Percentiles rank a stretch among this genome's conserved stretches.
These are phyloP conservation scores for Festucalex cinctus DNA, from an alignment of 2,113 vertebrate species.

Conservation along the genomic window DNA sequence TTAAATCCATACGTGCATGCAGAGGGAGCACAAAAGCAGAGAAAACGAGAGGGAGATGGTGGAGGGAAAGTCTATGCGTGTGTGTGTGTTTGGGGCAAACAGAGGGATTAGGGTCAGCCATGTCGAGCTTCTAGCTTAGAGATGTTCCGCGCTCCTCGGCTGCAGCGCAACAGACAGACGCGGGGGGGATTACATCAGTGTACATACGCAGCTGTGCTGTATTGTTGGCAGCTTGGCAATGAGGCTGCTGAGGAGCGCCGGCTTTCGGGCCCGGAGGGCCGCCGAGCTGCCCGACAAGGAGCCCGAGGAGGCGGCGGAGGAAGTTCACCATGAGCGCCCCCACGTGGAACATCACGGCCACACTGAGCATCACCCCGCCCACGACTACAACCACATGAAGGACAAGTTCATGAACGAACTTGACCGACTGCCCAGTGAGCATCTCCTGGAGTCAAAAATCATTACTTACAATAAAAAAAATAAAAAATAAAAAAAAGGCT, in stretches of 20 bases:
- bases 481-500: too few species aligned
- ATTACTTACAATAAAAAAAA: too few species aligned
- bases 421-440: constrained; percentile 65
- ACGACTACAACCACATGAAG: constrained; percentile 75
- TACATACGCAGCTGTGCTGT: constrained; percentile 28
- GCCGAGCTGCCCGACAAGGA: constrained; percentile 62
- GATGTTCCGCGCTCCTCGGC: constrained; percentile 38
- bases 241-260: constrained; percentile 41
- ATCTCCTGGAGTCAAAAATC: not conserved
- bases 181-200: constrained; percentile 50
- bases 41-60: constrained; percentile 36
- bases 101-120: constrained; percentile 73
- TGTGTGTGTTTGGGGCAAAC: constrained; percentile 37
- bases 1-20: constrained; percentile 57
- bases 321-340: constrained; percentile 41
- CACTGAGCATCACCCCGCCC: constrained; percentile 49
- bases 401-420: constrained; percentile 78
- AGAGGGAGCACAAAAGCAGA: constrained; percentile 32
- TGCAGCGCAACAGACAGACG: constrained; percentile 34
- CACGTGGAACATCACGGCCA: constrained; percentile 40
- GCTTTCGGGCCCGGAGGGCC: constrained; percentile 54
- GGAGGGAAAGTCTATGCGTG: constrained; percentile 26
- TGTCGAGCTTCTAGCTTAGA: constrained; percentile 68
- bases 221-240: constrained; percentile 53
- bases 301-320: constrained; percentile 49